Evolutionary conservation across 2,113 vertebrate species (phyloP).

Genomic region (Thunnus maccoyii): DNA sequence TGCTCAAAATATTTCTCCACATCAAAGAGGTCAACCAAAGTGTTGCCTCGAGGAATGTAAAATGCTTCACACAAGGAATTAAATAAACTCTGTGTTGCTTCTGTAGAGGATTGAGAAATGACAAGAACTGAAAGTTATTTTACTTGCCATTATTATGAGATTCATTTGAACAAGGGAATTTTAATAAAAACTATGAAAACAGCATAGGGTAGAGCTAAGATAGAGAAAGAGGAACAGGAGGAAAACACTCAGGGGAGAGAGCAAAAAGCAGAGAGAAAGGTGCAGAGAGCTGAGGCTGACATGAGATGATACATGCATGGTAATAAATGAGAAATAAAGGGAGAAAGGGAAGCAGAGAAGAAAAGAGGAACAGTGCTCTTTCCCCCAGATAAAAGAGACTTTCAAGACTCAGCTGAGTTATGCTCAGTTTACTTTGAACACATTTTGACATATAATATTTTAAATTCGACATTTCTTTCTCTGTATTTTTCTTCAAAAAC

Average conservation of each 20-base stretch:
- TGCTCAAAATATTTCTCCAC: constrained; percentile 22
- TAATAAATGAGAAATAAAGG: constrained; percentile 67
- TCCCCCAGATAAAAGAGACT: constrained; percentile 55
- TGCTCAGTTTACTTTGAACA: constrained; percentile 51
- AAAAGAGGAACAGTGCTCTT: constrained; percentile 52
- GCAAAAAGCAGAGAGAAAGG: constrained; percentile 48
- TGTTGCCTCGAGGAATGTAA: constrained; percentile 47
- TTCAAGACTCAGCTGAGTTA: constrained; percentile 56
- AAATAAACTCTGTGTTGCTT: constrained; percentile 43
- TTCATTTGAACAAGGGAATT: constrained; percentile 49
- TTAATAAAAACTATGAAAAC: constrained; percentile 48
- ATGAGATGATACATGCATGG: constrained; percentile 66
- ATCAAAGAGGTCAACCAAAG: constrained; percentile 55
- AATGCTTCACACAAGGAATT: constrained; percentile 18
- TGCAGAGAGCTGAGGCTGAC: constrained; percentile 53
- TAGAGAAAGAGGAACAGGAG: constrained; percentile 38
- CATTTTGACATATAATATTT: constrained; percentile 58
- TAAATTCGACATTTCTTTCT: constrained; percentile 49
- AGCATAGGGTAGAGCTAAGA: constrained; percentile 20
- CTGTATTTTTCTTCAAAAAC: constrained; percentile 37
- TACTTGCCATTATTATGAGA: constrained; percentile 49
- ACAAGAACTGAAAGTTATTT: constrained; percentile 51
- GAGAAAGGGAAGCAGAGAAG: constrained; percentile 38
- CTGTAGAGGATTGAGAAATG: constrained; percentile 52
- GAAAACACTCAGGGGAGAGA: constrained; percentile 42